Evolutionary conservation across 2,888 invertebrate genomes (phyloP).

Genomic region (Deroplatys truncata): DNA sequence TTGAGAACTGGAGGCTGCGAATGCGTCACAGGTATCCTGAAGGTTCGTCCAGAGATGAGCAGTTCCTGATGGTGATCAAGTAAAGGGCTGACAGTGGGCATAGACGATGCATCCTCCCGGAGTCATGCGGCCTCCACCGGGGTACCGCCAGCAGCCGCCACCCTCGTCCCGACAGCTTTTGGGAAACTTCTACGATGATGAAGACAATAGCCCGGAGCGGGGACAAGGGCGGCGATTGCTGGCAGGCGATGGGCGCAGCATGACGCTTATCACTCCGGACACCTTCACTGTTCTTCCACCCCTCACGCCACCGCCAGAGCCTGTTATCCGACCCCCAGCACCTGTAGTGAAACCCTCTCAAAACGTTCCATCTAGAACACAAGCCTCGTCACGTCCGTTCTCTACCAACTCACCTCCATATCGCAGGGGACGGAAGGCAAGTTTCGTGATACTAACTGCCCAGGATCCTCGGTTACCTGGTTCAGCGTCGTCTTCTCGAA

Average conservation of each 20-base stretch:
- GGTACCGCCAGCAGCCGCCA: background rate
- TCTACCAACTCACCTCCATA: constrained; percentile 26
- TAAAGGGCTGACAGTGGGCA: background rate
- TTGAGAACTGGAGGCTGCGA: background rate
- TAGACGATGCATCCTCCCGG: constrained; percentile 1
- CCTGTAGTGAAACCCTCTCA: background rate
- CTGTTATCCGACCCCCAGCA: constrained; percentile 31
- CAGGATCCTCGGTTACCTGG: constrained; percentile 46
- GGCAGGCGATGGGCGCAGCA: background rate
- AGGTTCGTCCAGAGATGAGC: no score
- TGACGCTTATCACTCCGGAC: constrained; percentile 11
- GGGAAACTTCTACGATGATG: background rate
- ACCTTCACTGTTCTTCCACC: constrained; percentile 33
- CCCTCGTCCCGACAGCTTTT: background rate
- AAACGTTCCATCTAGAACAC: background rate
- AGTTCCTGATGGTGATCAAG: background rate
- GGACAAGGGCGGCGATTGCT: background rate
- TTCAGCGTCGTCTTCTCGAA: constrained; percentile 39
- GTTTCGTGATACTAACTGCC: constrained; percentile 66
- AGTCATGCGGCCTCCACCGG: background rate
- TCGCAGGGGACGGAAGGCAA: constrained; percentile 41
- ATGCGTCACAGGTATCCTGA: background rate
- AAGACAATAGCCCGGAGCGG: background rate
- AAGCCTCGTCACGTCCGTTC: constrained; percentile 28
- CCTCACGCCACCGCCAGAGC: constrained; percentile 30